A percentile compares a stretch with the other conserved stretches of the same genome.
Evolutionary conservation across 2,888 invertebrate genomes (phyloP).

Genomic region (Laothoe populi): DNA sequence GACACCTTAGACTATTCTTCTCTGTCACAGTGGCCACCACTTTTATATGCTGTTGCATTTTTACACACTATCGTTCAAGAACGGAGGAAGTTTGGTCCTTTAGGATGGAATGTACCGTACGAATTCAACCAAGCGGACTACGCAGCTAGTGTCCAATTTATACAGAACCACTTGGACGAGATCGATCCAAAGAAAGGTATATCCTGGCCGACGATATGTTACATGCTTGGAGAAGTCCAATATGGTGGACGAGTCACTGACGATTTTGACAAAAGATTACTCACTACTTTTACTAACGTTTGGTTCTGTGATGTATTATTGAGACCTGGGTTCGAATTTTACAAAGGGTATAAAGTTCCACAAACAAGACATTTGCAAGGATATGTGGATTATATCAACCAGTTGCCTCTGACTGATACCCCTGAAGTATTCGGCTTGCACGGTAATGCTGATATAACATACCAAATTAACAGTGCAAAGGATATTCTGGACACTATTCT

Average conservation of each 20-base stretch:
- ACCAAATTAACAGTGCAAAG: slow-evolving; percentile 98
- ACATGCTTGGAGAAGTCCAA: slow-evolving; percentile 97
- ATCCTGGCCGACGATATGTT: slow-evolving; percentile 98
- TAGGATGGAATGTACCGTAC: slow-evolving; percentile 98
- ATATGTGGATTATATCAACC: slow-evolving; percentile 94
- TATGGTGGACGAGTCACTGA: slow-evolving; percentile 97
- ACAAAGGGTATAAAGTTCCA: slow-evolving; percentile 96
- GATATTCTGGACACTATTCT: slow-evolving; percentile 97
- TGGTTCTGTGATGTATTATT: slow-evolving; percentile 98
- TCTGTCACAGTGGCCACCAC: slow-evolving; percentile 96
- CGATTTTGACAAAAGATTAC: slow-evolving; percentile 96
- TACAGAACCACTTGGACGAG: slow-evolving; percentile 98
- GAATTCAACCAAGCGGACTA: slow-evolving; percentile 99
- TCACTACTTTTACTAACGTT: slow-evolving; percentile 96
- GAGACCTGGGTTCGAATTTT: slow-evolving; percentile 95
- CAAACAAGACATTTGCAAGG: slow-evolving; percentile 90
- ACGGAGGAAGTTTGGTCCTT: slow-evolving; percentile 96
- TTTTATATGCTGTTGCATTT: slow-evolving; percentile 97
- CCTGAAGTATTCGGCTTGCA: slow-evolving; percentile 99
- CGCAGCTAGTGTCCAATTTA: slow-evolving; percentile 96
- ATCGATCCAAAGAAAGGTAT: slow-evolving; percentile 98
- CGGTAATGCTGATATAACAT: slow-evolving; percentile 98
- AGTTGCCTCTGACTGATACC: slow-evolving; percentile 92
- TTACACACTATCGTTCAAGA: slow-evolving; percentile 98
- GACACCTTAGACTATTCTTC: slow-evolving; percentile 97